Evolutionary conservation across 2,797 vertebrate species (phyloP), one percentile per base, ranked within the genome.

Genomic region (Pseudochromis fuscus): DNA sequence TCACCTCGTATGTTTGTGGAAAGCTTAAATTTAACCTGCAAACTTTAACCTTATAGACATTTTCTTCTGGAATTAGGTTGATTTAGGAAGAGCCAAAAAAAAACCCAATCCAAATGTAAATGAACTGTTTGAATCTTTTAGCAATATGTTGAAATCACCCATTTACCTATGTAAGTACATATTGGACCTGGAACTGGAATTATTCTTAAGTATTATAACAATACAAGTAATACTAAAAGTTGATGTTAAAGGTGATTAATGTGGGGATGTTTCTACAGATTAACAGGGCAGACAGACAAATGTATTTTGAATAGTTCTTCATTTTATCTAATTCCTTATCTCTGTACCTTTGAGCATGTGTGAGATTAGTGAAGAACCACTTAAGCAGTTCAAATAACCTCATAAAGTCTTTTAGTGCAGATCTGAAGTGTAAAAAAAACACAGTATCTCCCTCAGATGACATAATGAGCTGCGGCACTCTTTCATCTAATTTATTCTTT

Each of bases 401-500:
- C 61, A 79, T 64, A 27, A 52, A 67, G 51, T 16, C 24, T 61
- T 62, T 57, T 44, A 23, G 46, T 73, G 21, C 30, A 19, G 35
- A 45, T 70, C 63, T 72, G 42, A 60, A 57, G 35, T 42, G 30
- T 53, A 56, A 60, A 72, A 72, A 69, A n/a, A 57, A 52, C 19
- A 38, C 23, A 42, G 37, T 12, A 15, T 56, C 75, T 77, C 24
- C 58, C 67, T 82, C 35, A 79, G 45, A 85, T 82, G 74, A 33
- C 74, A 51, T 46, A 42, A 70, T 24, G 65, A 84, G 72, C 67
- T 75, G 75, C 4, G 70, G 84, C 61, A 87, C 81, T 85, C 83
- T 87, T 87, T 89, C 68, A 88, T 91, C 83, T 62, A 56, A 78
- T 84, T 84, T 73, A 74, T 68, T 79, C 75, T 30, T 58, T 76